Conservation (phyloP, 1,140 invertebrate genomes). For the Lordiphosa clarofinis region DNA sequence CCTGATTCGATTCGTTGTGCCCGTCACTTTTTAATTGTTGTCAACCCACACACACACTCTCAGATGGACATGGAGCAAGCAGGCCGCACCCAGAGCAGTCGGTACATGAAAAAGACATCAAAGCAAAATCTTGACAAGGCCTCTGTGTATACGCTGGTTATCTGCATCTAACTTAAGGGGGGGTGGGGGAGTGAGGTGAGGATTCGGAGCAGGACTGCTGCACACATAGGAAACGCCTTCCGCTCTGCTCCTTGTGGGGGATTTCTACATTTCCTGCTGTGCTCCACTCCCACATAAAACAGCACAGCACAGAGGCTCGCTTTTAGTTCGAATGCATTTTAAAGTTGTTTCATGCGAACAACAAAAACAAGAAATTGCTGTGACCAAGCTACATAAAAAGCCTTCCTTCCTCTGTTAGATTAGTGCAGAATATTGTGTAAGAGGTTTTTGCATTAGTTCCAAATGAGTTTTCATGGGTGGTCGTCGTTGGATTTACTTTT, state of each 20-base stretch:
- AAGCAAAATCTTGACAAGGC: slow-evolving; percentile 71
- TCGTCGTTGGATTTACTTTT: no score
- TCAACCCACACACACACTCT: slow-evolving; percentile 56
- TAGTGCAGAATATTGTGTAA: no score
- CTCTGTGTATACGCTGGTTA: slow-evolving; percentile 56
- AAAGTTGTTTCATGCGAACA: slow-evolving; percentile 44
- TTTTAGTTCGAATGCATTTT: slow-evolving; percentile 53
- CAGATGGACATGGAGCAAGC: slow-evolving; percentile 36
- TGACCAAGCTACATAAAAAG: slow-evolving; percentile 40
- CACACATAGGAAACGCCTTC: slow-evolving; percentile 48
- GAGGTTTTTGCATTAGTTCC: no score
- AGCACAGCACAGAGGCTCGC: slow-evolving; percentile 5
- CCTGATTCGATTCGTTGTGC: slow-evolving; percentile 37
- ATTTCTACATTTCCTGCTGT: slow-evolving; percentile 59
- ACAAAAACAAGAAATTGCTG: slow-evolving; percentile 34
- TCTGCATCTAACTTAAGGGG: slow-evolving; percentile 50
- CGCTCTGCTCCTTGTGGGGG: slow-evolving; percentile 54
- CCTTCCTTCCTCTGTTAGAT: no score
- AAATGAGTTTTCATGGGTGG: no score
- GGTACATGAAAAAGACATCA: slow-evolving; percentile 76
- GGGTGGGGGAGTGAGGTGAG: not conserved
- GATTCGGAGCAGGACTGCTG: slow-evolving; percentile 13
- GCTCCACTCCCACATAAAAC: not conserved
- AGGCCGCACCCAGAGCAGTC: slow-evolving; percentile 47
- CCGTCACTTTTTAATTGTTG: slow-evolving; percentile 72